Evolutionary conservation across 2,888 invertebrate genomes (phyloP), one percentile per base, ranked within the genome.

Genomic region (Orthonevra nobilis): DNA sequence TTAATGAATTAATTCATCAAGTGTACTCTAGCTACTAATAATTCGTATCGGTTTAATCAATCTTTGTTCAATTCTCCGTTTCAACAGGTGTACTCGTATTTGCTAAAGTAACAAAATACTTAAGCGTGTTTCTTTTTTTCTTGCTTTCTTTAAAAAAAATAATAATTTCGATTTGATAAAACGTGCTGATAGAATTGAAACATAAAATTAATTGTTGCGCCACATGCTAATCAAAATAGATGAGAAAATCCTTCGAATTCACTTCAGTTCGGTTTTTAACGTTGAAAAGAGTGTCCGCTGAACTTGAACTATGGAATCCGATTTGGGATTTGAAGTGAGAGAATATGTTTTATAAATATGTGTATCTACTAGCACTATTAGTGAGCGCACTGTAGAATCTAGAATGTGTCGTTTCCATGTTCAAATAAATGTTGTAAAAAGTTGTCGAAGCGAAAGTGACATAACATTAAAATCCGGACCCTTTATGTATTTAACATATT

Each of bases 151-250:
- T 2, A 14, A 17, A 32, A 14, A 23, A 36, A 14, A 14, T 15
- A 6, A 9, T n/a, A 17, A 10, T n/a, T n/a, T n/a, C n/a, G n/a
- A n/a, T n/a, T n/a, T 19, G 19, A 40, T 40, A 40, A n/a, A 19
- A 4, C n/a, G n/a, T n/a, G n/a, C n/a, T n/a, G n/a, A n/a, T n/a
- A n/a, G n/a, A n/a, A 58, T 44, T 52, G 36, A 12, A 19, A 50
- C 3, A 30, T 38, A 50, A 48, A n/a, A n/a, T n/a, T 23, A 23
- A 23, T 38, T 40, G 54, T 15, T 2, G 26, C 17, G 34, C 26
- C 58, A 60, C 69, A 69, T 60, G 69, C 58, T 69, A 69, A 69
- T 69, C 58, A 50, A 50, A 60, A 69, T 15, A 52, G 54, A 50
- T 14, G 36, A 58, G n/a, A 19, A 72, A 46, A 12, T 60, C 60